Base-by-base conservation (phyloP, 2,797 vertebrate genomes). In the Poeciliopsis paucimaculata region DNA sequence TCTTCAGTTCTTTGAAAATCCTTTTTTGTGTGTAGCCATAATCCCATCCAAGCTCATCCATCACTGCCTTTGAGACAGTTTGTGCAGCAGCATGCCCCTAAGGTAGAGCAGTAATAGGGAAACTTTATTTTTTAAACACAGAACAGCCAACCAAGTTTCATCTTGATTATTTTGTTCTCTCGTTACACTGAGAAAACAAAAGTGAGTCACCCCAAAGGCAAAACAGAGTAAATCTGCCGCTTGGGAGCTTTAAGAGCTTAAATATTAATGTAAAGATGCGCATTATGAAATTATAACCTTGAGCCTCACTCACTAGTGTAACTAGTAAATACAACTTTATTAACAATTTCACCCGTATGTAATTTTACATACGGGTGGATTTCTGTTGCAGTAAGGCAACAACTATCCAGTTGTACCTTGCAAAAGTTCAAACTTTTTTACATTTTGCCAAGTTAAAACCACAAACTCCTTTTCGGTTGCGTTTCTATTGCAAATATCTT, bases 1-100 rank as follows among this genome's bases (percentile, higher is more conserved):
- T 75, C 57, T 84, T 85, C 85, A 82, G 79, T 86, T 83, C 77
- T 85, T 78, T 51, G 75, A 85, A 93, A 91, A 86, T 82, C 82
- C 71, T 70, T 87, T 89, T 82, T 73, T 60, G 77, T 71, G 79
- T 84, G 78, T 79, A 79, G 84, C 79, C 79, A 74, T 89, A 89
- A 87, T 91, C 83, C 90, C 82, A 64, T 82, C 71, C 2, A 1
- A 79, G 51, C 70, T 28, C 60, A 83, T 83, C 77, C 73, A 79
- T 82, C 66, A 47, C 45, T 39, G 60, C 75, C 20, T 78, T 36
- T 80, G 53, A 88, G 79, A 71, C 60, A 66, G 53, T 79, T 73
- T 76, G 75, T 81, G 60, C 72, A 72, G 68, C 43, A 71, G 75
- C 78, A 80, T 28, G 46, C 16, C 71, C 62, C 73, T 74, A 73